Evolutionary conservation across 2,888 invertebrate species (phyloP).

Genomic region (Oxyscelio sp.): DNA sequence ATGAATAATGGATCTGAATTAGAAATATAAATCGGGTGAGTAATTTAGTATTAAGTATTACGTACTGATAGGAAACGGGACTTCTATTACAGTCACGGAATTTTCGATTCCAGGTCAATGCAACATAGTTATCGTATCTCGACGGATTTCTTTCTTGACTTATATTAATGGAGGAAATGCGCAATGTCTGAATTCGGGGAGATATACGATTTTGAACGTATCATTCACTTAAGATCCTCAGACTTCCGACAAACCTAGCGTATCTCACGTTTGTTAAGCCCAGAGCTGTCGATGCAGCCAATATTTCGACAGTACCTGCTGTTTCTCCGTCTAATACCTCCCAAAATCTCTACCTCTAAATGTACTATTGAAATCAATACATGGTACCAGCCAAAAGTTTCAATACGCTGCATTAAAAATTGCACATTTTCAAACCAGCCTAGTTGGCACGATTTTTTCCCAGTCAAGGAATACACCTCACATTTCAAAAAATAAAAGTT

Average conservation of each 20-base stretch:
- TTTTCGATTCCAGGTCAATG: slow-evolving; percentile 80
- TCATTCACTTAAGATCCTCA: slow-evolving; percentile 76
- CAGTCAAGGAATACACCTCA: too few species aligned
- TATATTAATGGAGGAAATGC: slow-evolving; percentile 78
- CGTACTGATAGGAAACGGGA: slow-evolving; percentile 55
- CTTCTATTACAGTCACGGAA: slow-evolving; percentile 70
- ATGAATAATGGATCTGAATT: slow-evolving; percentile 45
- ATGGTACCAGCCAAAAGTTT: slow-evolving; percentile 17
- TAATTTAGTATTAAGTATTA: slow-evolving; percentile 76
- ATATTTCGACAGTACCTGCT: slow-evolving; percentile 59
- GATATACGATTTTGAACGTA: slow-evolving; percentile 74
- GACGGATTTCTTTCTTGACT: slow-evolving; percentile 77
- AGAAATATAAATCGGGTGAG: slow-evolving; percentile 14
- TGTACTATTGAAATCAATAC: slow-evolving; percentile 37
- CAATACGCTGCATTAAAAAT: background rate
- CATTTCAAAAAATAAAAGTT: too few species aligned
- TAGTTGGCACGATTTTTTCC: too few species aligned
- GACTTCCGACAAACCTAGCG: slow-evolving; percentile 70
- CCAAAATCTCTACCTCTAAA: slow-evolving; percentile 32
- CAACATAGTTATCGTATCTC: slow-evolving; percentile 77
- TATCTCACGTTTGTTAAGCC: slow-evolving; percentile 78
- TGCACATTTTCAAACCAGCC: too few species aligned
- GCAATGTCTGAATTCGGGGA: slow-evolving; percentile 59
- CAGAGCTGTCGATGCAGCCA: slow-evolving; percentile 74
- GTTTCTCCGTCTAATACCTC: slow-evolving; percentile 56